These are phyloP conservation scores for Kryptolebias marmoratus DNA, from an alignment of 2,113 vertebrate genomes.

Conservation along the genomic window DNA sequence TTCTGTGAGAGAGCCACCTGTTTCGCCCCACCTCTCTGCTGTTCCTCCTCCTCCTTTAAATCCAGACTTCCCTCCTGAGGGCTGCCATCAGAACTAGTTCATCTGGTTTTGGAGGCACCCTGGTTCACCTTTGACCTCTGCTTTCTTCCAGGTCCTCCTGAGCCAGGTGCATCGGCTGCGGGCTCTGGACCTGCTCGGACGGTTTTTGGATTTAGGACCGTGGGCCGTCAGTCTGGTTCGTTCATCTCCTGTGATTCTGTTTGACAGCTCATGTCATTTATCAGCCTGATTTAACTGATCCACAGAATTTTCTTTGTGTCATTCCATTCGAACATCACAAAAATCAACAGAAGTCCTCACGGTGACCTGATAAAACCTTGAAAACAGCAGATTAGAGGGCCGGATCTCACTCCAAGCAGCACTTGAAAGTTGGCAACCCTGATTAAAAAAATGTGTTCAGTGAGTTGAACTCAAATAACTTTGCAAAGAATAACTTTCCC, in stretches of 20 bases:
- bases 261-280: too few relatives aligned
- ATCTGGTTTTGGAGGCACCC: background rate
- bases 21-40: conserved; percentile 41
- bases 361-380: too few relatives aligned
- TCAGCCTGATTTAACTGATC: too few relatives aligned
- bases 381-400: too few relatives aligned
- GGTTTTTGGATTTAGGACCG: conserved; percentile 95
- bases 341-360: too few relatives aligned
- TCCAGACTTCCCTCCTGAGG: conserved; percentile 9
- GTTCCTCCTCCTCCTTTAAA: conserved; percentile 39
- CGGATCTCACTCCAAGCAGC: too few relatives aligned
- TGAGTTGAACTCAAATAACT: too few relatives aligned
- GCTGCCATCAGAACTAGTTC: background rate
- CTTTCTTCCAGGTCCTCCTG: conserved; percentile 89
- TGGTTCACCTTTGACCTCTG: conserved; percentile 45
- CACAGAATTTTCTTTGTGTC: too few relatives aligned
- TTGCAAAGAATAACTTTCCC: too few relatives aligned
- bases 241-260: background rate
- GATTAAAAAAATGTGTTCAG: too few relatives aligned
- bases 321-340: too few relatives aligned
- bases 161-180: conserved; percentile 96
- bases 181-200: conserved; percentile 92
- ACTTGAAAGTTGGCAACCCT: too few relatives aligned
- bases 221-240: conserved; percentile 97
- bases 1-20: conserved; percentile 70